phyloP scores from a whole-genome alignment of 2,113 vertebrate species.

The Pygoscelis antarcticus region DNA sequence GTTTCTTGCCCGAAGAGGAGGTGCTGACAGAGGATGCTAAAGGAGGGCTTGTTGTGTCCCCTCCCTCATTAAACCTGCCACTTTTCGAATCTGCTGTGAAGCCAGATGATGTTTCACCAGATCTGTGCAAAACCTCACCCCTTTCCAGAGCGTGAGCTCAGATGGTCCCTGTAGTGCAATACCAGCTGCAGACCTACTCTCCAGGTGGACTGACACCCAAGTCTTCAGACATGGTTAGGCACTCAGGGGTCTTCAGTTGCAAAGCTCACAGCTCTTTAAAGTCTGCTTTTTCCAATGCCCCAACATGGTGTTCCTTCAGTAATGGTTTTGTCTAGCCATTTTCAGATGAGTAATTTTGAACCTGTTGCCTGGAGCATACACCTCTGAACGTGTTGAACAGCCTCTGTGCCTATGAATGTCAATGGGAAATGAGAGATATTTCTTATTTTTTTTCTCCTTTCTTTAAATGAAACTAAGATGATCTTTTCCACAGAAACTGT shows the following conservation, averaged over 20 bases:
- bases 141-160: background rate
- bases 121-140: background rate
- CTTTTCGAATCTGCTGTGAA: background rate
- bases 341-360: background rate
- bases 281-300: background rate
- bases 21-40: background rate
- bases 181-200: background rate
- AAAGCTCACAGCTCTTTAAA: background rate
- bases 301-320: background rate
- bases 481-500: background rate
- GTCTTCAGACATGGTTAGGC: background rate
- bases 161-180: background rate
- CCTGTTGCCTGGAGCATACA: background rate
- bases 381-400: rapidly evolving
- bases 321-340: background rate
- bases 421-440: background rate
- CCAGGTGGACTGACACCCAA: background rate
- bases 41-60: background rate
- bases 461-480: background rate
- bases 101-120: background rate
- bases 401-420: background rate
- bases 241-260: background rate
- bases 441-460: background rate
- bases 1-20: background rate
- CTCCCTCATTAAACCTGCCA: background rate